These are phyloP conservation scores for Scalopus aquaticus DNA, from an alignment of 2,113 vertebrate genomes.

Conservation along the genomic window DNA sequence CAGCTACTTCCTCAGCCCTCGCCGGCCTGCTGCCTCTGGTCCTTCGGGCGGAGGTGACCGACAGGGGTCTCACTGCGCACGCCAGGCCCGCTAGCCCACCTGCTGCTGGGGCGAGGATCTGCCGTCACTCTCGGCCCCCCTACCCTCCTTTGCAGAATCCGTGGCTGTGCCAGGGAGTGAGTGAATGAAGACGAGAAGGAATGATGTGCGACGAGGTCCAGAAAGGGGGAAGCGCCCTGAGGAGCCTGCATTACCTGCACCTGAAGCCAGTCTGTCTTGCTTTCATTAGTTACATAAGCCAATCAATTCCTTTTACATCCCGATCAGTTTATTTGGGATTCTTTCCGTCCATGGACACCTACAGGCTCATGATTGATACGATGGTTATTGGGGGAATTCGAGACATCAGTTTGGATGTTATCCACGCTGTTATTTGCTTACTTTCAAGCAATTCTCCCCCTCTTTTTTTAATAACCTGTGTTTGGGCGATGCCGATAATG, in stretches of 20 bases:
- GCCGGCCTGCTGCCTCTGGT: too few relatives aligned
- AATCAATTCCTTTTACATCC: neutral
- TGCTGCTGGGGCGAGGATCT: too few relatives aligned
- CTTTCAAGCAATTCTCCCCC: neutral
- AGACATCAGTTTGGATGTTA: neutral
- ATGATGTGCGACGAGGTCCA: neutral
- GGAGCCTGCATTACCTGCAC: neutral
- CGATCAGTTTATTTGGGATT: neutral
- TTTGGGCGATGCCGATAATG: too few relatives aligned
- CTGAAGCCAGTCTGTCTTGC: neutral
- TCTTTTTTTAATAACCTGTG: neutral
- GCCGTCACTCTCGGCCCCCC: too few relatives aligned
- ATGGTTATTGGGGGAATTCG: neutral
- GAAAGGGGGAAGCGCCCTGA: neutral
- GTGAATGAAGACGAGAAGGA: neutral
- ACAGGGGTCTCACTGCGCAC: constrained; percentile 33
- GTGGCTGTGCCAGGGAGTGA: neutral
- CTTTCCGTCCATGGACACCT: neutral
- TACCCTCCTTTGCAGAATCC: neutral
- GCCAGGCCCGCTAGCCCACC: too few relatives aligned
- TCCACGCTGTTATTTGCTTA: neutral
- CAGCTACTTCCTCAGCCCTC: neutral
- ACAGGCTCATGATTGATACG: neutral
- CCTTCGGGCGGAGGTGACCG: too few relatives aligned
- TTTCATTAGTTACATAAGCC: neutral